Evolutionary conservation across 2,888 invertebrate genomes (phyloP), one percentile per base, ranked within the genome.

Genomic region (Helicoverpa assulta): DNA sequence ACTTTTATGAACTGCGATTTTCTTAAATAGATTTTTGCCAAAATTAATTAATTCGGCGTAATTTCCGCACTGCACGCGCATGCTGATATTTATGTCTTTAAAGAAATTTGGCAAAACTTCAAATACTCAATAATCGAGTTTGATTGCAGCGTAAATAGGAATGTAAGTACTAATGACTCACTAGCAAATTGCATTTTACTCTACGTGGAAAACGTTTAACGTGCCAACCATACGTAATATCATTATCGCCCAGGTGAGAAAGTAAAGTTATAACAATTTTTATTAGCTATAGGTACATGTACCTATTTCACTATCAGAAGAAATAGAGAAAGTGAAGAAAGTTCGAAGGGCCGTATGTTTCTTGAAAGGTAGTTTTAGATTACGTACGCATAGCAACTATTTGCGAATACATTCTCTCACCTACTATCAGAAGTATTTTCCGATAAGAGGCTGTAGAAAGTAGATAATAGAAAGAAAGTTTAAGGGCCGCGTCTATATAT

Each of bases 281-380:
- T 21, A 73, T 12, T 37, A 37, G 37, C 37, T 40, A 33, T 51
- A 26, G 37, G 60, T 79, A 52, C 26, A 26, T n/a, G 57, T 47
- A 47, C 33, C 33, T 26, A 33, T 37, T 54, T 52, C 50, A 18
- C 14, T 16, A 55, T 56, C 21, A 47, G 50, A 47, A 19, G 60
- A 56, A 76, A 56, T 75, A 80, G 74, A 80, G 40, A 40, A 74
- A 74, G 76, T 74, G n/a, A 59, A 69, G 75, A 76, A 76, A 75
- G 75, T 67, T 58, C 14, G 21, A 55, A 76, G 75, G 75, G 81
- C 75, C 75, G 26, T 29, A 37, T 16, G 29, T 61, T 21, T 10
- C 18, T 61, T 37, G 40, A 43, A 19, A 60, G 47, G 50, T 59
- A 18, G 51, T 58, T 37, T 40, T 61, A n/a, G 16, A 47, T 47